Conservation (phyloP, 2,888 invertebrate genomes). For the Blastobasis lacticolella region DNA sequence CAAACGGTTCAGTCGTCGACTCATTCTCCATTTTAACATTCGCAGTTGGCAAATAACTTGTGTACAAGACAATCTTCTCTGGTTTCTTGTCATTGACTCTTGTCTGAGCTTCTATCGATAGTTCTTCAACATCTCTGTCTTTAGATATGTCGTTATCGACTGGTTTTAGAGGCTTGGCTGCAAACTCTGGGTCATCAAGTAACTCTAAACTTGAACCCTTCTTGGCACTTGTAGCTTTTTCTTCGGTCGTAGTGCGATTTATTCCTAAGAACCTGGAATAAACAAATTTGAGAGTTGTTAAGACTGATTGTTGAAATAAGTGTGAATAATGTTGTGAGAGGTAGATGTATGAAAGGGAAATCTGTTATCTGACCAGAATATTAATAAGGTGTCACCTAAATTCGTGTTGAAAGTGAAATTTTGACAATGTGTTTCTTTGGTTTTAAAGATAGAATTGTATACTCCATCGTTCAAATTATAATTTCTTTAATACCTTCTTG, state of each 20-base stretch:
- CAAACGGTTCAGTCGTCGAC: conserved; percentile 19
- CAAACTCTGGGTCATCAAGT: conserved; percentile 30
- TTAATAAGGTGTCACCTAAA: too few relatives aligned
- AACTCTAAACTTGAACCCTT: conserved; percentile 27
- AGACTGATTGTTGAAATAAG: too few relatives aligned
- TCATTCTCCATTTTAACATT: conserved; percentile 21
- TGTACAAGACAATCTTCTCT: conserved; percentile 49
- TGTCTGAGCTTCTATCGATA: conserved; percentile 37
- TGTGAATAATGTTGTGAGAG: too few relatives aligned
- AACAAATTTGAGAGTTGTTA: neutral
- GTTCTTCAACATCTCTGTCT: conserved; percentile 50
- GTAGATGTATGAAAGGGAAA: too few relatives aligned
- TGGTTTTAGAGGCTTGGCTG: conserved; percentile 27
- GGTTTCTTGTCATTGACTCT: conserved; percentile 44
- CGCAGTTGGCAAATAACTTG: conserved; percentile 37
- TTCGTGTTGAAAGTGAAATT: too few relatives aligned
- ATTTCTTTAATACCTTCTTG: too few relatives aligned
- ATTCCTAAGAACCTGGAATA: conserved; percentile 50
- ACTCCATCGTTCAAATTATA: too few relatives aligned
- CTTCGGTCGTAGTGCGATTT: conserved; percentile 17
- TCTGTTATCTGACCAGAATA: too few relatives aligned
- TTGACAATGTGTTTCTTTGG: too few relatives aligned
- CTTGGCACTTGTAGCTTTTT: conserved; percentile 31
- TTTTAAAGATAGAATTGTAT: too few relatives aligned
- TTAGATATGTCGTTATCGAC: conserved; percentile 37